Conservation (phyloP, 2,888 invertebrate species). For the Eugnorisma glareosa region DNA sequence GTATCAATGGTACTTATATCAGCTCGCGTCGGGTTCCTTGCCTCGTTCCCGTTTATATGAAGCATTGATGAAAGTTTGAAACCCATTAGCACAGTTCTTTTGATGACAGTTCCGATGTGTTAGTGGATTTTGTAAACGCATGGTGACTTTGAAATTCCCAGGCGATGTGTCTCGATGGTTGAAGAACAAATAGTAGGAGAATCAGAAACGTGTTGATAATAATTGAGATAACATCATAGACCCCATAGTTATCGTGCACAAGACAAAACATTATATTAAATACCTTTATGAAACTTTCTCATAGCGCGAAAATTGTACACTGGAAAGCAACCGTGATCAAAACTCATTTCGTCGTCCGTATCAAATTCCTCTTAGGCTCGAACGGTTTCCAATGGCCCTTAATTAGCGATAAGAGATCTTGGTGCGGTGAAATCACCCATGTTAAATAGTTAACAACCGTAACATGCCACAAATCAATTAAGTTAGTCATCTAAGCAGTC, state of each 20-base stretch:
- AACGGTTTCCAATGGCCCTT: conserved; percentile 55
- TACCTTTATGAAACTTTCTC: conserved; percentile 16
- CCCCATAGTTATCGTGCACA: conserved; percentile 13
- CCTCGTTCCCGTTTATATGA: conserved; percentile 36
- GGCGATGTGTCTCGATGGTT: neutral
- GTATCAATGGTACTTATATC: conserved; percentile 84
- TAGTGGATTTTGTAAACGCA: conserved; percentile 28
- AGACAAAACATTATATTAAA: conserved; percentile 10
- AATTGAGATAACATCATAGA: neutral
- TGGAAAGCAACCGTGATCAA: conserved; percentile 37
- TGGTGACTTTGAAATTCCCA: conserved; percentile 1
- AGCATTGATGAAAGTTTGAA: conserved; percentile 42
- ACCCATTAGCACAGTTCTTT: conserved; percentile 47
- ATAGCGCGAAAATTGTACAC: conserved; percentile 14
- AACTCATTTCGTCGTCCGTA: conserved; percentile 49
- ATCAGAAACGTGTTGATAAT: neutral
- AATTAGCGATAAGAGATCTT: conserved; percentile 67
- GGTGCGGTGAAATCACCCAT: conserved; percentile 79
- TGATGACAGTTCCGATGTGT: conserved; percentile 31
- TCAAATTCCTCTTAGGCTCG: conserved; percentile 46
- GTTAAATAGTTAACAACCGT: conserved; percentile 84
- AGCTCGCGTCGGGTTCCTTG: conserved; percentile 37
- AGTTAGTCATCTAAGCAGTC: conserved; percentile 84
- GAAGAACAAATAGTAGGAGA: neutral
- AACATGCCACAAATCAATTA: conserved; percentile 86